Evolutionary conservation across 2,797 vertebrate genomes (phyloP).

Genomic region (Cottoperca gobio): DNA sequence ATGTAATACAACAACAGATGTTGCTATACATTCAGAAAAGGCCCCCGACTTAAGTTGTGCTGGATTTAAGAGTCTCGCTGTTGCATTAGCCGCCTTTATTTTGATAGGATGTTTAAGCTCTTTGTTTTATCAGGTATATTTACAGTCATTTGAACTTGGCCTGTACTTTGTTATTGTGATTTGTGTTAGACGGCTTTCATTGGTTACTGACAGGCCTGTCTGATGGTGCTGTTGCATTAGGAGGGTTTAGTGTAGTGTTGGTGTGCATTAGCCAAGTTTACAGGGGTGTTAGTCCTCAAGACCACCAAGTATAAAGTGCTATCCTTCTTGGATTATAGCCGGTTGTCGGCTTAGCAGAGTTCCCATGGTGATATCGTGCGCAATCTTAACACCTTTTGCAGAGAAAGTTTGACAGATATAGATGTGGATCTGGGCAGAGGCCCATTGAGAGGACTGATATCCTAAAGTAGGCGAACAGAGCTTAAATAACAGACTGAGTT

Average conservation of each 20-base stretch:
- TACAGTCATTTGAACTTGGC: constrained; percentile 28
- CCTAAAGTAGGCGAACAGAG: constrained; percentile 25
- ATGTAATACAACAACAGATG: background rate
- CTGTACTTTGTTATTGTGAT: constrained; percentile 18
- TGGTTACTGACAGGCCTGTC: constrained; percentile 9
- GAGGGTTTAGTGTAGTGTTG: constrained; percentile 43
- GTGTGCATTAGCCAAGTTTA: constrained; percentile 48
- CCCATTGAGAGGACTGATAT: constrained; percentile 9
- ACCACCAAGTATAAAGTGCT: constrained; percentile 30
- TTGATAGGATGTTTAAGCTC: constrained; percentile 19
- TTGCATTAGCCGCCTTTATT: constrained; percentile 25
- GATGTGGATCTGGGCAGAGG: constrained; percentile 31
- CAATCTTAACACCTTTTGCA: constrained; percentile 51
- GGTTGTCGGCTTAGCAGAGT: constrained; percentile 63
- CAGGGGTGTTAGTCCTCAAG: constrained; percentile 40
- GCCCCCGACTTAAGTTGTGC: constrained; percentile 1
- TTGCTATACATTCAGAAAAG: background rate
- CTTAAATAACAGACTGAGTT: constrained; percentile 12
- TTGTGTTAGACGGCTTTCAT: constrained; percentile 34
- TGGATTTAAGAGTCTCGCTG: constrained; percentile 5
- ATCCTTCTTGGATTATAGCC: constrained; percentile 58
- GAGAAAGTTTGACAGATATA: constrained; percentile 25
- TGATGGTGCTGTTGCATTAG: constrained; percentile 41
- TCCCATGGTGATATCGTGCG: constrained; percentile 55
- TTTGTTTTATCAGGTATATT: constrained; percentile 30